A percentile compares a stretch with the other conserved stretches of the same genome.
Conservation (phyloP, 1,140 invertebrate species). For the Drosophila bocqueti region DNA sequence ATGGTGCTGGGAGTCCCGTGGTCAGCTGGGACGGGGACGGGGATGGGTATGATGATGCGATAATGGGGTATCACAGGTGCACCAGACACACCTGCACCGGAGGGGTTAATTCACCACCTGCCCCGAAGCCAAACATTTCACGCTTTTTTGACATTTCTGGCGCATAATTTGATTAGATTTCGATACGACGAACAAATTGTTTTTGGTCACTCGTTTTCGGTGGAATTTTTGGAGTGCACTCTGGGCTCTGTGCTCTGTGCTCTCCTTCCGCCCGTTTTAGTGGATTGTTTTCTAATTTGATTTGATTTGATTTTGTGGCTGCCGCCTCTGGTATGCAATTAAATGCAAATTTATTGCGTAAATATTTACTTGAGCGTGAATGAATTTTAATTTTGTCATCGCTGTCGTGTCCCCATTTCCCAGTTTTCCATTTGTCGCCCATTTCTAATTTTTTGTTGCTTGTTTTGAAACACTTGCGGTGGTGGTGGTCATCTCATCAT, state of each 20-base stretch:
- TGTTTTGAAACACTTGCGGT: conserved; percentile 42
- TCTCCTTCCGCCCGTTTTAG: background rate
- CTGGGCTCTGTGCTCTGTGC: too few relatives aligned
- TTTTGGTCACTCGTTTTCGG: conserved; percentile 48
- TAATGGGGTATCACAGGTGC: conserved; percentile 17
- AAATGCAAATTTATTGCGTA: conserved; percentile 84
- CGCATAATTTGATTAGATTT: conserved; percentile 83
- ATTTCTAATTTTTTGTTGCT: conserved; percentile 33
- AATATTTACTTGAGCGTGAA: conserved; percentile 83
- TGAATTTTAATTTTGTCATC: conserved; percentile 81
- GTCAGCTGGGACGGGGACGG: background rate
- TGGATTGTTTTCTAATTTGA: conserved; percentile 74
- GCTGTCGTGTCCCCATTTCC: background rate
- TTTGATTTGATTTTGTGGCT: conserved; percentile 60
- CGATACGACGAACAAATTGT: conserved; percentile 73
- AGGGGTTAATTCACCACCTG: conserved; percentile 46
- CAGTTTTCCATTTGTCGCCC: conserved; percentile 2
- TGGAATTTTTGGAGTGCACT: conserved; percentile 27
- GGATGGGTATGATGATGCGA: conserved; percentile 7
- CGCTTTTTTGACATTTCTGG: conserved; percentile 82
- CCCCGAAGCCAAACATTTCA: conserved; percentile 72
- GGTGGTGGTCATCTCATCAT: conserved; percentile 33
- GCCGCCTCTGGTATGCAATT: conserved; percentile 55
- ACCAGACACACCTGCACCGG: conserved; percentile 31
- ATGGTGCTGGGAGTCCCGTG: conserved; percentile 55